phyloP scores from a whole-genome alignment of 2,888 invertebrate genomes.

The Epirrhoe alternata region DNA sequence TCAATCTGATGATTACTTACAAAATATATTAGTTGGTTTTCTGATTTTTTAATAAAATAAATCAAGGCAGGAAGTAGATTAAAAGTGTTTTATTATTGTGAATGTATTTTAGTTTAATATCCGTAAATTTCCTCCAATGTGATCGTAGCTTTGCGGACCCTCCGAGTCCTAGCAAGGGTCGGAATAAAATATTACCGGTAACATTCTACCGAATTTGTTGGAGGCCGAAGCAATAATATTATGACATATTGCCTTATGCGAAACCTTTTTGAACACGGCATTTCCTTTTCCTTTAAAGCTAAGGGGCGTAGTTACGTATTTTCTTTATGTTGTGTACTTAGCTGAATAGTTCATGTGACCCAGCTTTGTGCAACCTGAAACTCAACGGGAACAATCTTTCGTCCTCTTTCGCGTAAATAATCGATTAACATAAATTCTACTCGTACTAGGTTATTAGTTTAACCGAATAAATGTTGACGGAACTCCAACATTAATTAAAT shows the following conservation, averaged over 20 bases:
- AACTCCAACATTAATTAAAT: no score
- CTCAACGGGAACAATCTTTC: neutral
- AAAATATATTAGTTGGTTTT: neutral
- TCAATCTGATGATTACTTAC: neutral
- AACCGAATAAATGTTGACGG: no score
- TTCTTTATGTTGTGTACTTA: constrained; percentile 37
- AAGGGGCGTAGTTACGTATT: constrained; percentile 47
- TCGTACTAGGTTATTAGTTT: neutral
- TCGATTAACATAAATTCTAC: neutral
- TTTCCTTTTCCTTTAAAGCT: constrained; percentile 49
- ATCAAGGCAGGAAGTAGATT: neutral
- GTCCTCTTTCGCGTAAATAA: neutral
- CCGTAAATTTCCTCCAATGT: constrained; percentile 46
- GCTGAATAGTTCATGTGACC: constrained; percentile 40
- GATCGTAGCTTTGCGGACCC: constrained; percentile 58
- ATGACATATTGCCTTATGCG: constrained; percentile 79
- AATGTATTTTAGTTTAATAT: constrained; percentile 6
- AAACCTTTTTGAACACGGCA: constrained; percentile 62
- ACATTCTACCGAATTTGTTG: constrained; percentile 71
- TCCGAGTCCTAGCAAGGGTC: constrained; percentile 62
- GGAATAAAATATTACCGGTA: constrained; percentile 78
- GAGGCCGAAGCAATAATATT: constrained; percentile 81
- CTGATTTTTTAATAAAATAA: neutral
- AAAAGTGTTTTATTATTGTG: neutral
- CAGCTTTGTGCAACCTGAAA: constrained; percentile 32